phyloP scores from a whole-genome alignment of 2,113 vertebrate genomes.

The Muntiacus muntjak region DNA sequence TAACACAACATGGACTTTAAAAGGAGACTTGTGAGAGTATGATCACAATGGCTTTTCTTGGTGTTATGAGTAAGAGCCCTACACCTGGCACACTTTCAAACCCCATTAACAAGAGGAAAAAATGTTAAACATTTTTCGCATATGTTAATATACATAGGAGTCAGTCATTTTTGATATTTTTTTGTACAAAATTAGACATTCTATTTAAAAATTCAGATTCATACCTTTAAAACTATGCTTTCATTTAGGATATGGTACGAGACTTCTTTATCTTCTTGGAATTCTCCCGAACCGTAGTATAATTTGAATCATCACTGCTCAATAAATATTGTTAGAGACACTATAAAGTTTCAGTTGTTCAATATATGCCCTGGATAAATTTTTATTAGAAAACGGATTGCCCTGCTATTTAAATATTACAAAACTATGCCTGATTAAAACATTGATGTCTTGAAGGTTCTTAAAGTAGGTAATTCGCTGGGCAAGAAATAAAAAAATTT shows the following conservation, averaged over 20 bases:
- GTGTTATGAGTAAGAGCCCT: neutral
- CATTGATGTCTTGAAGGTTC: slow-evolving; percentile 8
- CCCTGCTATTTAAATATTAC: neutral
- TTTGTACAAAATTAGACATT: neutral
- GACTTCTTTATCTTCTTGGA: slow-evolving; percentile 17
- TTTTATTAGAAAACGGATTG: slow-evolving; percentile 10
- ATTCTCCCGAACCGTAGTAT: neutral
- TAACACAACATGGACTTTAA: neutral
- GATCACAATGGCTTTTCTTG: neutral
- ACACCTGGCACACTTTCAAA: neutral
- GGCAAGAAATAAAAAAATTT: neutral
- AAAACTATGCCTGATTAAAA: neutral
- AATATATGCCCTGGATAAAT: neutral
- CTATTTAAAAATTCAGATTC: slow-evolving; percentile 29
- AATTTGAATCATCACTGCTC: slow-evolving; percentile 3
- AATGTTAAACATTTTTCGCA: neutral
- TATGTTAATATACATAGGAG: neutral
- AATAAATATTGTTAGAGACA: neutral
- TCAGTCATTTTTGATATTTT: slow-evolving; percentile 26
- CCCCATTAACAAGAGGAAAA: neutral
- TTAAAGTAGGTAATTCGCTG: neutral
- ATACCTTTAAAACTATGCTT: neutral
- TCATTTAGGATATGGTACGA: neutral
- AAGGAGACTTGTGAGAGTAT: neutral
- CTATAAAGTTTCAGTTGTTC: slow-evolving; percentile 23